A percentile compares a stretch with the other conserved stretches of the same genome.
phyloP scores from a whole-genome alignment of 1,140 invertebrate species.

The Drosophila pachea region DNA sequence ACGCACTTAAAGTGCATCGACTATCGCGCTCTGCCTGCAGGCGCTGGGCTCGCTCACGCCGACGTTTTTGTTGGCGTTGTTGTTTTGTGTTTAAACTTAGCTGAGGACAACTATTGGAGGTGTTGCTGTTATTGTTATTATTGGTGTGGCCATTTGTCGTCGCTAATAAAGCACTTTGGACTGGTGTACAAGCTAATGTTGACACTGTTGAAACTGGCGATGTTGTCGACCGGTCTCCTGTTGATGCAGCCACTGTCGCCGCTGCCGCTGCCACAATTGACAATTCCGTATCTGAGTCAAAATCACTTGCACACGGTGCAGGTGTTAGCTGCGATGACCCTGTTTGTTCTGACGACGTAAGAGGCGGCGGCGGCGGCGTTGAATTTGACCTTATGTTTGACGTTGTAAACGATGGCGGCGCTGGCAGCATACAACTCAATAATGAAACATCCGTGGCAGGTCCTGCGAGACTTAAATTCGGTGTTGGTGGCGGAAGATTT shows the following conservation, averaged over 20 bases:
- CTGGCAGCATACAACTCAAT: conserved; percentile 33
- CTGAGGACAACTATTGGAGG: conserved; percentile 48
- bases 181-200: conserved; percentile 13
- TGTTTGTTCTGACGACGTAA: conserved; percentile 20
- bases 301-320: conserved; percentile 62
- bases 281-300: conserved; percentile 73
- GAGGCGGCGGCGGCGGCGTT: conserved; percentile 27
- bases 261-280: conserved; percentile 66
- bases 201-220: conserved; percentile 27
- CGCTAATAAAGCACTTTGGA: conserved; percentile 14
- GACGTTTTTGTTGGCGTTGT: conserved; percentile 89
- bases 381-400: conserved; percentile 15
- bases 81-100: conserved; percentile 81
- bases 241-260: conserved; percentile 30
- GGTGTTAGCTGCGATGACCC: conserved; percentile 6
- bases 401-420: conserved; percentile 20
- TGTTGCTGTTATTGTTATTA: conserved; percentile 18
- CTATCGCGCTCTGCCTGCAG: conserved; percentile 87
- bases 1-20: conserved; percentile 55
- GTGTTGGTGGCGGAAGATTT: conserved; percentile 55
- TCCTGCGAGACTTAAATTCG: conserved; percentile 26
- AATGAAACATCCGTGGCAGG: conserved; percentile 23
- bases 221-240: conserved; percentile 35
- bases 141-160: conserved; percentile 28
- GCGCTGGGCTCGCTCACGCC: conserved; percentile 90